Base-by-base conservation (phyloP, 1,140 invertebrate species). In the Linepithema humile region DNA sequence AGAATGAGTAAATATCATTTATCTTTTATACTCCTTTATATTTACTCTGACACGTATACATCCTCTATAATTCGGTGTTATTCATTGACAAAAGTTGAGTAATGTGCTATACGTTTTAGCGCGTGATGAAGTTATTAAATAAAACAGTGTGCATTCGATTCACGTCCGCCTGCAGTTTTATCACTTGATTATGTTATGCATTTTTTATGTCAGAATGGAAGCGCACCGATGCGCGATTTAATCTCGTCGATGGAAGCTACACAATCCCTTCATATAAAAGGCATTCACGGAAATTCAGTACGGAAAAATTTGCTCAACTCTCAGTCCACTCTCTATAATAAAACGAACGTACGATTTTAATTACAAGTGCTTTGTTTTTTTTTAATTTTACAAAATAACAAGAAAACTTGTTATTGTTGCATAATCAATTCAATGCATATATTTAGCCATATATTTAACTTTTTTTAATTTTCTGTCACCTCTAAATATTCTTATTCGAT, bases 171-270 rank as follows among this genome's bases (percentile, higher is more conserved):
- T n/a, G 10, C 50, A 48, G 35, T 77, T 87, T 77, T 65, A 23
- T 73, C 32, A 59, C 69, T 74, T 20, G 45, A 84, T 87, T 86
- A 77, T 26, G 35, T 62, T 85, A 67, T 64, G 15, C 50, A 84
- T 59, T 78, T 84, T 87, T 15, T 26, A 73, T 60, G 17, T 45
- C 20, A 62, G 20, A 9, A 23, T 43, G 7, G 7, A 20, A 23
- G 2, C 1, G 17, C 35, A 7, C 12, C 17, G 32, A 50, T 7
- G 6, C 50, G 35, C 35, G 23, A 32, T 69, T 55, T 32, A 43
- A 69, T 55, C 35, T 6, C 48, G 15, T 69, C 38, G 35, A 40
- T 69, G 23, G 45, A 78, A 78, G 20, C 20, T 15, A 9, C 15
- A 65, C 6, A 23, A 40, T 53, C n/a, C 17, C n/a, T 20, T n/a